Percentiles rank a stretch among this genome's conserved stretches.
Conservation (phyloP, 1,140 invertebrate species). For the Alviniconcha marisindica region DNA sequence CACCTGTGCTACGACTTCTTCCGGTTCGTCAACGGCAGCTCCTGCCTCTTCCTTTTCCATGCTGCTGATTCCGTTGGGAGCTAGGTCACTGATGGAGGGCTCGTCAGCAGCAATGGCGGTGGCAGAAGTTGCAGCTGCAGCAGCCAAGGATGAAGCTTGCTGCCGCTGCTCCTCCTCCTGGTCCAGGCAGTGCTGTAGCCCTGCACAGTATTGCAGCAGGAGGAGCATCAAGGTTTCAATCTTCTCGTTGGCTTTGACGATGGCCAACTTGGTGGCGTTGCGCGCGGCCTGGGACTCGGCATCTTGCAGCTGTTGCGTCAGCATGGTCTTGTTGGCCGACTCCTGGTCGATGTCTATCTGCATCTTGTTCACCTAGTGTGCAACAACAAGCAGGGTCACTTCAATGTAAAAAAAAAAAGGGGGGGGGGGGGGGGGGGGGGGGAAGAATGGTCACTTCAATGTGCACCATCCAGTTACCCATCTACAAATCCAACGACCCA, state of each 20-base stretch:
- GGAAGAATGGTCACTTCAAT: neutral
- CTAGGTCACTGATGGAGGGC: neutral
- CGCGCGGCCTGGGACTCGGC: constrained; percentile 76
- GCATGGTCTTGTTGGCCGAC: constrained; percentile 78
- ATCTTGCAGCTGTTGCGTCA: constrained; percentile 76
- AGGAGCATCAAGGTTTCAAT: constrained; percentile 88
- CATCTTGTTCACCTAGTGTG: constrained; percentile 83
- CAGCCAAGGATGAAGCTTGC: neutral
- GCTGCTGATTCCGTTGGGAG: neutral
- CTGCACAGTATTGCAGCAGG: constrained; percentile 90
- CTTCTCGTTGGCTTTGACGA: constrained; percentile 83
- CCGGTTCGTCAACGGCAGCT: neutral
- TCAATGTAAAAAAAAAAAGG: neutral
- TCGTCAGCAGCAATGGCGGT: neutral
- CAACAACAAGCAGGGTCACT: too few species aligned
- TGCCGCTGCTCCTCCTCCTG: constrained; percentile 70
- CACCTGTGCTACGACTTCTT: constrained; percentile 14
- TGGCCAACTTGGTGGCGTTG: constrained; percentile 71
- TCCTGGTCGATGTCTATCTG: constrained; percentile 84
- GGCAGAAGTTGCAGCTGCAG: neutral
- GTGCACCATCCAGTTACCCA: too few species aligned
- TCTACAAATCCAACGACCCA: too few species aligned
- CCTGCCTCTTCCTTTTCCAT: neutral
- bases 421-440: too few species aligned
- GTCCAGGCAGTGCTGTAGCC: constrained; percentile 83